phyloP scores from a whole-genome alignment of 2,888 invertebrate genomes.

The Gordius sp. region DNA sequence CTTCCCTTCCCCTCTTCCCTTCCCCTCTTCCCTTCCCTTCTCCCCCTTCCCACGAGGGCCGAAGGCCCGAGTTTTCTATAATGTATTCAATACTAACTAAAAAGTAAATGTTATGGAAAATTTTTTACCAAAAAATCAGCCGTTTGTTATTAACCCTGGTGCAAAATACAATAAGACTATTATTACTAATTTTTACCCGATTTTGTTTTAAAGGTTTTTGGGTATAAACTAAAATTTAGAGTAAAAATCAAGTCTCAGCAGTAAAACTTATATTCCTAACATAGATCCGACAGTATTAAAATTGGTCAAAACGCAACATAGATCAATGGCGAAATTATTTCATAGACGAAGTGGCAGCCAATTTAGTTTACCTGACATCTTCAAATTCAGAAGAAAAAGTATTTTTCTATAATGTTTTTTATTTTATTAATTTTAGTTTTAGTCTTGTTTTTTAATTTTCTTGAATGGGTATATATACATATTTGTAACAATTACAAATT shows the following conservation, averaged over 20 bases:
- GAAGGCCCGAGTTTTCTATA: not conserved
- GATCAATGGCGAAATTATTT: not conserved
- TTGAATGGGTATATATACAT: too few species aligned
- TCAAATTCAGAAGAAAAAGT: conserved; percentile 6
- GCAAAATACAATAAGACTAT: too few species aligned
- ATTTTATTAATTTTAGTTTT: not conserved
- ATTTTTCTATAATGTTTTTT: not conserved
- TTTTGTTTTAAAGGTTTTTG: too few species aligned
- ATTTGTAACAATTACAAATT: too few species aligned
- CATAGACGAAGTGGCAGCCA: not conserved
- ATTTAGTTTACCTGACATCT: not conserved
- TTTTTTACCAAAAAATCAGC: not conserved
- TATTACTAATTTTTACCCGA: too few species aligned
- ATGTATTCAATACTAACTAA: not conserved
- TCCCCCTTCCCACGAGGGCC: too few species aligned
- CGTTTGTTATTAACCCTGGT: too few species aligned
- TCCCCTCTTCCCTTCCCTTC: too few species aligned
- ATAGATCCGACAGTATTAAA: conserved; percentile 14
- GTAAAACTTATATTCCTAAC: not conserved
- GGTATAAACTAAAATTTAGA: too few species aligned
- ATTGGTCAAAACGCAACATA: not conserved
- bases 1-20: too few species aligned
- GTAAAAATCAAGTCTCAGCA: too few species aligned
- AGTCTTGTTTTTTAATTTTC: not conserved
- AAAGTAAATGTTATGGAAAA: not conserved